Evolutionary conservation across 1,140 invertebrate species (phyloP).

Genomic region (Heliconius congener): DNA sequence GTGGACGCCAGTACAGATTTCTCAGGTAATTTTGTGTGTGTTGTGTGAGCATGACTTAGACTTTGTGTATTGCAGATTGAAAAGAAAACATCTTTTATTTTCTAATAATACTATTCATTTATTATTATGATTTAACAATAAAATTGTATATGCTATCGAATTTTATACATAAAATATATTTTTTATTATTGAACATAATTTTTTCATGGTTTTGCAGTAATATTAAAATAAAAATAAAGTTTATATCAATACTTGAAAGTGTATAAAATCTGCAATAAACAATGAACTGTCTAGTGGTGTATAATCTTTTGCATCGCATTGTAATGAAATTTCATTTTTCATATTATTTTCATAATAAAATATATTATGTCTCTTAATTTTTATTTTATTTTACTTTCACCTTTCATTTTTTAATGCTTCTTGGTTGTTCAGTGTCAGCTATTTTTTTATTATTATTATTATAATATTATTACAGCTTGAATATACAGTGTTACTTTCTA

Average conservation of each 20-base stretch:
- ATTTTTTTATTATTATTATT: neutral
- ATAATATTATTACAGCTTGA: neutral
- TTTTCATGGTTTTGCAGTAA: neutral
- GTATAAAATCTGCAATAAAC: conserved; percentile 6
- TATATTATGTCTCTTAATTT: neutral
- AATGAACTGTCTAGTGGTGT: neutral
- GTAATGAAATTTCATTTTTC: conserved; percentile 1
- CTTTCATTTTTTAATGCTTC: conserved; percentile 24
- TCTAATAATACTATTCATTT: no score
- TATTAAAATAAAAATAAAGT: no score
- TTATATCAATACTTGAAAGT: neutral
- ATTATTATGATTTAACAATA: neutral
- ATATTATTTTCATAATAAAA: conserved; percentile 22
- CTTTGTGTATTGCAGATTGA: conserved; percentile 22
- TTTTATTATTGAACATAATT: neutral
- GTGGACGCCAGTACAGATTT: conserved; percentile 90
- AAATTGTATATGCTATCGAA: neutral
- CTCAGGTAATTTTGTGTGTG: conserved; percentile 84
- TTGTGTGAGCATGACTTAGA: conserved; percentile 42
- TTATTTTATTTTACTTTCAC: conserved; percentile 27
- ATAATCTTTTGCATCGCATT: neutral
- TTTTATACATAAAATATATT: neutral
- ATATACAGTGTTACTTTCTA: conserved; percentile 1
- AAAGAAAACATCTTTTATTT: neutral
- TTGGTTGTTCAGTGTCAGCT: neutral